phyloP scores from a whole-genome alignment of 2,888 invertebrate genomes.

The Norana najaformis region DNA sequence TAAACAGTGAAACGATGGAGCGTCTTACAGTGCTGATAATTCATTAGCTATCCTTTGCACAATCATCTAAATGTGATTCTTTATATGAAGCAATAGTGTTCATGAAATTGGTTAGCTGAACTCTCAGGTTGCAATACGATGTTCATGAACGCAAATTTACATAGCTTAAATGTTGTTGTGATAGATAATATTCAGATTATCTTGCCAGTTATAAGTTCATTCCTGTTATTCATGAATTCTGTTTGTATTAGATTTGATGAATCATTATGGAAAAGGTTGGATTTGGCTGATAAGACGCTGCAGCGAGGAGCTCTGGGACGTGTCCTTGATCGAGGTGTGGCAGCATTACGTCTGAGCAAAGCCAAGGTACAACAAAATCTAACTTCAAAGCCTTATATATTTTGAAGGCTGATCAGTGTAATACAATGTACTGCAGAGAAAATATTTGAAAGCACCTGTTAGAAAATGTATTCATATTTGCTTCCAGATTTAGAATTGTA shows the following conservation, averaged over 20 bases:
- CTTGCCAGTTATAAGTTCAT: background rate
- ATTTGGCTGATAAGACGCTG: slow-evolving; percentile 73
- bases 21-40: too few relatives aligned
- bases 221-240: background rate
- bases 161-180: background rate
- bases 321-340: slow-evolving; percentile 77
- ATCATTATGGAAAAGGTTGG: slow-evolving; percentile 81
- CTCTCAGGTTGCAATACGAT: background rate
- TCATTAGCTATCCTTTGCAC: too few relatives aligned
- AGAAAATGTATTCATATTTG: too few relatives aligned
- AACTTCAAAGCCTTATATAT: too few relatives aligned
- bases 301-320: slow-evolving; percentile 73
- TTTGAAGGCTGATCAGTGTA: too few relatives aligned
- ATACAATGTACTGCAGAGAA: too few relatives aligned
- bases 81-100: too few relatives aligned
- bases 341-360: slow-evolving; percentile 77
- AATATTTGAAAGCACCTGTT: too few relatives aligned
- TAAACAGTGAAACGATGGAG: too few relatives aligned
- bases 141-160: background rate
- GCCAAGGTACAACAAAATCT: slow-evolving; percentile 70
- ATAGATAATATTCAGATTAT: background rate
- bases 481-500: too few relatives aligned
- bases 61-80: too few relatives aligned
- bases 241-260: slow-evolving; percentile 70
- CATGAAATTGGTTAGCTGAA: background rate